Evolutionary conservation across 2,113 vertebrate genomes (phyloP), one percentile per base, ranked within the genome.

Genomic region (Pteronura brasiliensis): DNA sequence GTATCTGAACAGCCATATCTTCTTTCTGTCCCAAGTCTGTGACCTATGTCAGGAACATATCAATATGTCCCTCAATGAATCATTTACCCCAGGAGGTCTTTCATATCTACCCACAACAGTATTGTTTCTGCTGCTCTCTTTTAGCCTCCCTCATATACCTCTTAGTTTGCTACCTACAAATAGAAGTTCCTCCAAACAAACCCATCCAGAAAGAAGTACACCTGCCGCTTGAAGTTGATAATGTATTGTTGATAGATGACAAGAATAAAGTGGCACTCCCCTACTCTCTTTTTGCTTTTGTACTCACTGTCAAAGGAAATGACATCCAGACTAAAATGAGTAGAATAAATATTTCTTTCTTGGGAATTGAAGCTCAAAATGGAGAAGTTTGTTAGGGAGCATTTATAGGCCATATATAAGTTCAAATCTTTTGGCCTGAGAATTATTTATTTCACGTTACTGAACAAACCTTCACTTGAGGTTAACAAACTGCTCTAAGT

Each of bases 361-460:
- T 76, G 55, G 82, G 42, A 67, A 67, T 14, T 52, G 10, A 93
- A 90, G 39, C 47, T 80, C 20, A 49, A 90, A 79, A 44, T 52
- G 55, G 67, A 76, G 79, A 17, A 39, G 17, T 34, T 80, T 96
- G 39, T 63, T 72, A 74, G 55, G 80, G n/a, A 88, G 13, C 1
- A 15, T 72, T 55, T 29, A 36, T 9, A 31, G 9, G 27, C 71
- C 61, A 18, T 36, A 86, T 52, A 14, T 84, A 82, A 93, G 82
- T 95, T 93, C 85, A 92, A 27, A 61, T 86, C 83, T 97, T 59
- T 97, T 92, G 89, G 96, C 72, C 71, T 69, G 59, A 95, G n/a
- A 67, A 55, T 59, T 93, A 31, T 52, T 52, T 52, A 61, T 96
- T 88, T 96, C 87, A 95, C 27, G 52, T 88, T 95, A 88, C 77